Percentiles rank a stretch among this genome's conserved stretches.
Conservation (phyloP, 2,888 invertebrate species). For the Geophilus truncorum region DNA sequence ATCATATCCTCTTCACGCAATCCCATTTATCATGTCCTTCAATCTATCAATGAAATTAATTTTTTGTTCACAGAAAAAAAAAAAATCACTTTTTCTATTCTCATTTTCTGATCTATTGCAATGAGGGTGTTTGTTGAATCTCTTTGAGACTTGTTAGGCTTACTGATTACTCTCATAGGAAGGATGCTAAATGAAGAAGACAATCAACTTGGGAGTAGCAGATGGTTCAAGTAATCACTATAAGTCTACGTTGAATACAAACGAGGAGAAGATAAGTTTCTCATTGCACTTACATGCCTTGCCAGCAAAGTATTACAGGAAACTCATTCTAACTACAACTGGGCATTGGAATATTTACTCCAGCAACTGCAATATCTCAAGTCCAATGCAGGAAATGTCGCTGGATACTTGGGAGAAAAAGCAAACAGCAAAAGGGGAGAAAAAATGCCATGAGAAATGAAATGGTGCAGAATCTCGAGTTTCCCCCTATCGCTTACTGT, state of each 20-base stretch:
- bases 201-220: slow-evolving; percentile 21
- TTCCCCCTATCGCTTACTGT: not conserved
- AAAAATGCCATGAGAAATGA: not conserved
- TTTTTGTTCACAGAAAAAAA: not conserved
- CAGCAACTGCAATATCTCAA: not conserved
- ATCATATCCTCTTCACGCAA: slow-evolving; percentile 1
- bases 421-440: not conserved
- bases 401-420: not conserved
- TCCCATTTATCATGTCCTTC: not conserved
- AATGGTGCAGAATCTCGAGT: not conserved
- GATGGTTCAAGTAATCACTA: slow-evolving; percentile 19
- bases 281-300: not conserved
- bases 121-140: not conserved
- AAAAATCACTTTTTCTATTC: not conserved
- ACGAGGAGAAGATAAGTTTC: not conserved
- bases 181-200: slow-evolving; percentile 18
- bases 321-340: not conserved
- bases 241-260: not conserved
- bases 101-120: not conserved
- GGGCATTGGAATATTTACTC: not conserved
- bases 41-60: not conserved
- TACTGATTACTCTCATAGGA: slow-evolving; percentile 10
- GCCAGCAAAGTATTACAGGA: not conserved
- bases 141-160: slow-evolving; percentile 12
- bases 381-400: not conserved